Evolutionary conservation across 2,888 invertebrate species (phyloP).

Genomic region (Pandemis corylana): DNA sequence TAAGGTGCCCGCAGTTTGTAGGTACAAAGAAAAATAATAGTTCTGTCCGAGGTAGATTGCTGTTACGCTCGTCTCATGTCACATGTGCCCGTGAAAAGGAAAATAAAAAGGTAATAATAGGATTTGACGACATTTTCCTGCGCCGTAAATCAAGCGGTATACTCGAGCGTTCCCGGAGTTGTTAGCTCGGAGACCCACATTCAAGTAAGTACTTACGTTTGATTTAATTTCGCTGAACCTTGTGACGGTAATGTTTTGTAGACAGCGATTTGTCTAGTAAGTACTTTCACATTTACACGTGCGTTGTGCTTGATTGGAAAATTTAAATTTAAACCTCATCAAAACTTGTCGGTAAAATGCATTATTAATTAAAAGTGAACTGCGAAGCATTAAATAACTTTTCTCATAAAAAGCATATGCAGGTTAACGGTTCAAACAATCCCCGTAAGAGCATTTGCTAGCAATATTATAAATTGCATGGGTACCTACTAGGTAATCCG

Average conservation of each 20-base stretch:
- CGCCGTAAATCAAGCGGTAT: slow-evolving; percentile 35
- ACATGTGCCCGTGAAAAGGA: slow-evolving; percentile 36
- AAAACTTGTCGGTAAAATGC: not conserved
- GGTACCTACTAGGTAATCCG: not conserved
- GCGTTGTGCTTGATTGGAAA: not conserved
- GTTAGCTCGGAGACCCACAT: slow-evolving; percentile 21
- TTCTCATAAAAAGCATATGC: not conserved
- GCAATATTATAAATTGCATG: not conserved
- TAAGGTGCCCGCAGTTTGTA: not conserved
- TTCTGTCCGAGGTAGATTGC: slow-evolving; percentile 20
- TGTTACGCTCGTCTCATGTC: slow-evolving; percentile 34
- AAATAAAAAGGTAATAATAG: slow-evolving; percentile 42
- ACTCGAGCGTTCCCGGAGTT: slow-evolving; percentile 21
- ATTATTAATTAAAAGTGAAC: slow-evolving; percentile 3
- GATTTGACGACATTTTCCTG: slow-evolving; percentile 37
- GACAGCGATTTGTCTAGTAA: not conserved
- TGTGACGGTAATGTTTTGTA: not conserved
- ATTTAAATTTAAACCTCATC: not conserved
- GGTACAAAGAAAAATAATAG: slow-evolving; percentile 4
- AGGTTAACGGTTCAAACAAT: not conserved
- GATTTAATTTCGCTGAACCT: slow-evolving; percentile 10
- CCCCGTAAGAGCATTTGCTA: not conserved
- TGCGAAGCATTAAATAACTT: not conserved
- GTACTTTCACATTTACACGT: not conserved
- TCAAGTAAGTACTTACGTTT: slow-evolving; percentile 5